phyloP scores from a whole-genome alignment of 2,113 vertebrate genomes.

The Eudyptes chrysolophus region DNA sequence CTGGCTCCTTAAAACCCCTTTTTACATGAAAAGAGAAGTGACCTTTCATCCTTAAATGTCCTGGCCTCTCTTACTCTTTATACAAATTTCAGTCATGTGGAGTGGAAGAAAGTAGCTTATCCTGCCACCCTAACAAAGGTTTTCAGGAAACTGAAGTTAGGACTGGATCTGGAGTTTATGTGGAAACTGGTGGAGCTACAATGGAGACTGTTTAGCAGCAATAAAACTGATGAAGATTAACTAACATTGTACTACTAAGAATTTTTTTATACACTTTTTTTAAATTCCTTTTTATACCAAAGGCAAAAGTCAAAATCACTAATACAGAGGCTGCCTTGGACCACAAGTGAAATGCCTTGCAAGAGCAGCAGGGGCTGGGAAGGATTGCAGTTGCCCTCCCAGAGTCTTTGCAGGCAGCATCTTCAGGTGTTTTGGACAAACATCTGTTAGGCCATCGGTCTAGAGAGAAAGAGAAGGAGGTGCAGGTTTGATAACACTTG shows the following conservation, averaged over 20 bases:
- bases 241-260: not conserved
- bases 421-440: not conserved
- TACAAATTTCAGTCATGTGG: not conserved
- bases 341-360: not conserved
- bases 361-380: not conserved
- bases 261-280: not conserved
- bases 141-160: not conserved
- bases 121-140: not conserved
- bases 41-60: not conserved
- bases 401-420: not conserved
- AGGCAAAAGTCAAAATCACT: not conserved
- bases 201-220: not conserved
- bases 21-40: not conserved
- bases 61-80: not conserved
- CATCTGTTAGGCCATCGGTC: not conserved
- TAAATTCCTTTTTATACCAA: not conserved
- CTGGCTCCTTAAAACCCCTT: not conserved
- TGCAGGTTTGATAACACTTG: not conserved
- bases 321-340: not conserved
- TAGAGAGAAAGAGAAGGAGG: not conserved
- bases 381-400: not conserved
- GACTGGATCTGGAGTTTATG: not conserved
- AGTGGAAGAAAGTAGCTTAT: not conserved
- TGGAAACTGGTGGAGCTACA: not conserved
- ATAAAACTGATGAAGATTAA: not conserved